These are phyloP conservation scores for Xyrichtys novacula DNA, from an alignment of 2,797 vertebrate genomes.

Conservation along the genomic window DNA sequence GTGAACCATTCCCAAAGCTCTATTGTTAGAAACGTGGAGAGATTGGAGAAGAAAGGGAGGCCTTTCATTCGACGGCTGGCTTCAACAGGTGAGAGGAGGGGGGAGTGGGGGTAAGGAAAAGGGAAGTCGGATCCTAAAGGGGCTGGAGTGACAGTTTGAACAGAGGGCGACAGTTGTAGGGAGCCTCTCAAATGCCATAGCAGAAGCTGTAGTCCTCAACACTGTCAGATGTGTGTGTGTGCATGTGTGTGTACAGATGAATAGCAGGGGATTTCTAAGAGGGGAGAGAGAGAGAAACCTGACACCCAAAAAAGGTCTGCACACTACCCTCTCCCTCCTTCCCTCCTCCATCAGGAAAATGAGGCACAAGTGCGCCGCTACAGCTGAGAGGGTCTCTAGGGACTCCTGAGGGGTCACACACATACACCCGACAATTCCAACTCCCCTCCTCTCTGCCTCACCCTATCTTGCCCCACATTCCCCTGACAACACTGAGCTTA, in stretches of 20 bases:
- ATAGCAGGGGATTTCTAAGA: slow-evolving; percentile 71
- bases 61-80: slow-evolving; percentile 50
- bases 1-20: slow-evolving; percentile 45
- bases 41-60: slow-evolving; percentile 52
- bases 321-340: neutral
- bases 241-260: slow-evolving; percentile 49
- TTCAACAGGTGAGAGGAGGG: slow-evolving; percentile 54
- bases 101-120: slow-evolving; percentile 18
- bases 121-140: slow-evolving; percentile 57
- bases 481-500: slow-evolving; percentile 69
- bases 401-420: slow-evolving; percentile 67
- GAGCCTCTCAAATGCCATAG: slow-evolving; percentile 75
- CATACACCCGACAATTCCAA: slow-evolving; percentile 19
- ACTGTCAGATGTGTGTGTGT: slow-evolving; percentile 54
- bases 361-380: slow-evolving; percentile 69
- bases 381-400: slow-evolving; percentile 76
- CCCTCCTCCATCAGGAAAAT: slow-evolving; percentile 59
- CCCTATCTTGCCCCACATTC: slow-evolving; percentile 35
- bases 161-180: slow-evolving; percentile 77
- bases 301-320: slow-evolving; percentile 62
- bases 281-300: slow-evolving; percentile 54
- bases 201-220: slow-evolving; percentile 61
- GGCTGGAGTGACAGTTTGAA: slow-evolving; percentile 63
- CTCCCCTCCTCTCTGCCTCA: slow-evolving; percentile 14
- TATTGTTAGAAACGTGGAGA: slow-evolving; percentile 46